Conservation (phyloP, 1,140 invertebrate species). For the Drosophila nikananu region DNA sequence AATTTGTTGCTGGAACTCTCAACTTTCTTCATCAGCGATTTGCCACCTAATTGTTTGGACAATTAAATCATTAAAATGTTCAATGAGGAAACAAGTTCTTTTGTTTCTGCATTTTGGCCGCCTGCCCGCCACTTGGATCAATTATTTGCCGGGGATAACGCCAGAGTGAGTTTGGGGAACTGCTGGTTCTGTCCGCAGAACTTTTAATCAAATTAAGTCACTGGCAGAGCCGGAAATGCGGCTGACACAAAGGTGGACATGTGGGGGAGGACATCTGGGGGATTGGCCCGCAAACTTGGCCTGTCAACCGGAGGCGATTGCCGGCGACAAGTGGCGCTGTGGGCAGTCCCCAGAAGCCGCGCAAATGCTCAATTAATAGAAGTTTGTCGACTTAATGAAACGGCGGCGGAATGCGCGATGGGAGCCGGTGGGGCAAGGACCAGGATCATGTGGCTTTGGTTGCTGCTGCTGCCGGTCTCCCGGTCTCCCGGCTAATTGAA, state of each 20-base stretch:
- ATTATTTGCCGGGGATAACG: constrained; percentile 26
- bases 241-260: constrained; percentile 74
- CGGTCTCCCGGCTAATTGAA: constrained; percentile 69
- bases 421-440: constrained; percentile 29
- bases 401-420: constrained; percentile 24
- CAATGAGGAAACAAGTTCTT: constrained; percentile 46
- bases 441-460: constrained; percentile 69
- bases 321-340: constrained; percentile 69
- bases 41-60: constrained; percentile 70
- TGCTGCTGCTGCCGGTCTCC: background rate
- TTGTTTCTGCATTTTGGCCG: constrained; percentile 39
- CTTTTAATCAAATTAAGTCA: constrained; percentile 83
- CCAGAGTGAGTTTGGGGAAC: constrained; percentile 6
- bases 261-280: constrained; percentile 27
- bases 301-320: constrained; percentile 65
- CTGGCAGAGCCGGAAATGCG: constrained; percentile 70
- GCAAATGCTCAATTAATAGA: constrained; percentile 83
- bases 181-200: constrained; percentile 63
- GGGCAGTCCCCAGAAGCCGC: constrained; percentile 66
- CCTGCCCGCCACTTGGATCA: constrained; percentile 45
- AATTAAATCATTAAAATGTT: constrained; percentile 77
- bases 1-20: constrained; percentile 9
- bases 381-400: constrained; percentile 74
- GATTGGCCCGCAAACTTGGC: constrained; percentile 52
- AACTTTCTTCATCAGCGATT: constrained; percentile 53